phyloP scores from a whole-genome alignment of 1,140 invertebrate species.

The Magallana angulata region DNA sequence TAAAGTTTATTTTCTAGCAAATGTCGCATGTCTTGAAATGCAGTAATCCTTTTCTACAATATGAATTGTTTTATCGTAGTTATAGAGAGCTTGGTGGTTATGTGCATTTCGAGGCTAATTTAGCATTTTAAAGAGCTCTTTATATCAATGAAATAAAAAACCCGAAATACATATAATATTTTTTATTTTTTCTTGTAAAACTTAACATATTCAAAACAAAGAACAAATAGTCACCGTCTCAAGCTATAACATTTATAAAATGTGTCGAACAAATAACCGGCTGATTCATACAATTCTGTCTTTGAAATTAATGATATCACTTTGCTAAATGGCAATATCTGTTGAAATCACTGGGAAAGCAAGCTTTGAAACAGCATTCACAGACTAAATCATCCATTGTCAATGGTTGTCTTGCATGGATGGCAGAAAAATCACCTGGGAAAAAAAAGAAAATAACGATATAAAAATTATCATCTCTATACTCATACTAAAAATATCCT shows the following conservation, averaged over 20 bases:
- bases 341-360: conserved; percentile 14
- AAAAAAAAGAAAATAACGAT: neutral
- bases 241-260: neutral
- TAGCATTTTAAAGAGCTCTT: no score
- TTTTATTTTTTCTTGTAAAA: neutral
- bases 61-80: no score
- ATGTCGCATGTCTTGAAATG: no score
- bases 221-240: neutral
- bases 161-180: no score
- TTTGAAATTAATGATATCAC: neutral
- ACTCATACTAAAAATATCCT: no score
- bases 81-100: no score
- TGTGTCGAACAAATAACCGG: neutral
- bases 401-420: neutral
- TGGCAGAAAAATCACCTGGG: neutral
- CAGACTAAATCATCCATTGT: conserved; percentile 27
- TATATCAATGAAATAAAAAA: no score
- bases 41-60: no score
- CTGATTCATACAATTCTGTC: neutral
- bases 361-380: neutral
- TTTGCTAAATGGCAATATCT: conserved; percentile 17
- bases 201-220: neutral
- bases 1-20: no score
- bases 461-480: no score
- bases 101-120: no score